Evolutionary conservation across 2,113 vertebrate genomes (phyloP), one percentile per base, ranked within the genome.

Genomic region (Bettongia penicillata): DNA sequence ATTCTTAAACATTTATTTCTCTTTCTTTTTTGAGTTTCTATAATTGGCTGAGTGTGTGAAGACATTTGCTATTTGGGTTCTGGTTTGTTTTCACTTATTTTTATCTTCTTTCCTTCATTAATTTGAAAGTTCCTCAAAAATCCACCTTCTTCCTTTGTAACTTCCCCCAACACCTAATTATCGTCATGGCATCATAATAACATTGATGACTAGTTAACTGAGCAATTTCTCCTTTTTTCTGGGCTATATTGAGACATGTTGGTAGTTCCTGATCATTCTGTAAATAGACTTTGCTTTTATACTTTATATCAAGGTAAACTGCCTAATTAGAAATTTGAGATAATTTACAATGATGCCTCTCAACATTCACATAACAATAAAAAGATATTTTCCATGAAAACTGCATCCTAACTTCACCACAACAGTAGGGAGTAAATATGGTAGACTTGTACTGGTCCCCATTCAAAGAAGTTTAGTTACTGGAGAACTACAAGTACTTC

Each of bases 51-150:
- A 95, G 55, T 57, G 52, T 6, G 7, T 0, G 49, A 91, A 53
- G n/a, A n/a, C 24, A 16, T 24, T 23, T 51, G 91, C 26, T 49
- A 49, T 90, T 52, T 19, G 28, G 51, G 52, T 31, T 68, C 9
- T 9, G 49, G 8, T 93, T 24, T 84, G 50, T 24, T 49, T 57
- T 90, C 61, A 3, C 1, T 28, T 28, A 90, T 93, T 48, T 51
- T 90, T 93, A 92, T 51, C 90, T 37, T 53, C 90, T 92, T 43
- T 23, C 31, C 93, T 84, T n/a, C 22, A 47, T 93, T 61, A 95
- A 28, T 53, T 0, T 9, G 51, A 55, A 91, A 52, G 1, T 91
- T 94, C 91, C 77, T 95, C 77, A 12, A 24, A 93, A 93, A 90
- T 50, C 37, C 90, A 9, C 37, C 11, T 12, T 2, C 92, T 93